Evolutionary conservation across 2,113 vertebrate species (phyloP).

Genomic region (Canis aureus): DNA sequence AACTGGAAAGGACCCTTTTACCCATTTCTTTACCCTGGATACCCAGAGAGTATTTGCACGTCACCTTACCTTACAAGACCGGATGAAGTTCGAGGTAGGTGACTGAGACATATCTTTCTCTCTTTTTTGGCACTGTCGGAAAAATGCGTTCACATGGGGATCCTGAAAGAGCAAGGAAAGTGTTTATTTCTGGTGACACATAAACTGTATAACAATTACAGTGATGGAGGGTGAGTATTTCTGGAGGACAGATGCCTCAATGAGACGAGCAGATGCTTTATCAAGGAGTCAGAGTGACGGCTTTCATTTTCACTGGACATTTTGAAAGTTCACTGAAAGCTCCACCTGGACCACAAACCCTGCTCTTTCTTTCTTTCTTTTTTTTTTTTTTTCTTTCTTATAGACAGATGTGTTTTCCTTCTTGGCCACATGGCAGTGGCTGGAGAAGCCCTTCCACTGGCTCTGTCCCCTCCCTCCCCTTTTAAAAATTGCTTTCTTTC

Average conservation of each 20-base stretch:
- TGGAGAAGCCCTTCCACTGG: neutral
- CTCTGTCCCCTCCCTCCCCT: neutral
- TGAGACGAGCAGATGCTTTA: neutral
- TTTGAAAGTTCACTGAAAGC: rapidly evolving
- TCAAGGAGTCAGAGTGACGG: neutral
- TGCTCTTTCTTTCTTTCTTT: neutral
- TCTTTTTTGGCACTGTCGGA: constrained; percentile 98
- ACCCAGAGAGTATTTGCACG: neutral
- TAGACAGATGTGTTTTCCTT: neutral
- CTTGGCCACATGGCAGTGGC: neutral
- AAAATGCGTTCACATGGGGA: constrained; percentile 96
- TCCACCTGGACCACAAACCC: neutral
- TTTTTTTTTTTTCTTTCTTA: too few species aligned
- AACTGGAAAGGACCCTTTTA: neutral
- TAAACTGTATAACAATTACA: neutral
- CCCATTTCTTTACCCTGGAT: neutral
- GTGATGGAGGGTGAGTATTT: neutral
- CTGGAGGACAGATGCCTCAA: rapidly evolving
- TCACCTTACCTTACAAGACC: constrained; percentile 94
- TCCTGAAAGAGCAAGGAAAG: constrained; percentile 89
- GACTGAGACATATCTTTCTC: constrained; percentile 93
- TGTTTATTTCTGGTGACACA: neutral
- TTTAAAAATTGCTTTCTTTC: neutral
- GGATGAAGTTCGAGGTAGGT: constrained; percentile 95
- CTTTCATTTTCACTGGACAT: neutral